Base-by-base conservation (phyloP, 1,140 invertebrate genomes). In the Saxidomus purpurata region DNA sequence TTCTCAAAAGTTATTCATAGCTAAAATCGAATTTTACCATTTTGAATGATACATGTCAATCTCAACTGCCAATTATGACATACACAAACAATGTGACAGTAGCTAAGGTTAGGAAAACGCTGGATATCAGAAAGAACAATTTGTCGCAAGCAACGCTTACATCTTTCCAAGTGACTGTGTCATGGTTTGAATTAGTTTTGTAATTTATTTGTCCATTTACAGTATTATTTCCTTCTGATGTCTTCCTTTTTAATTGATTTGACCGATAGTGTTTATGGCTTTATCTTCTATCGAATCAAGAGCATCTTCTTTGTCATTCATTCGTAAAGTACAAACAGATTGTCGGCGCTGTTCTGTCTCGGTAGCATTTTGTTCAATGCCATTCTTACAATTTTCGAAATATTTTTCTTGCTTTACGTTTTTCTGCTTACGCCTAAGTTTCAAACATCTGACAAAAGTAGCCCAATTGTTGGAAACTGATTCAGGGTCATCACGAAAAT, bases 401-500 rank as follows among this genome's bases (percentile, higher is more conserved):
- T n/a, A 4, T 13, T 28, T 67, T 19, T 6, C 13, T 6, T 6
- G 8, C 31, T 31, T 71, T 9, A 1, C 19, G 19, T 63, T 63
- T 63, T 8, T 25, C 28, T 63, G 22, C n/a, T n/a, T 36, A 71
- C 67, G 25, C 17, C 19, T 71, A 15, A 15, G 19, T 22, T 36
- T 3, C 67, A 71, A 13, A 38, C 3, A 38, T 71, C 9, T 1
- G 11, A 15, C 11, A 3, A 71, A 38, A 38, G 1, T 9, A 9
- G 31, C 15, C 55, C 19, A 49, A 40, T 11, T 25, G 9, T 28
- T 13, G 17, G 36, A 22, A 17, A 52, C 55, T 69, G 52, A 22
- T 25, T 90, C 40, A n/a, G 15, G 22, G 43, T 90, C 74, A 40
- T 52, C 40, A 34, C 31, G 69, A 69, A 31, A n/a, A 63, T 43